phyloP scores from a whole-genome alignment of 2,113 vertebrate genomes.

The Pluvialis apricaria region DNA sequence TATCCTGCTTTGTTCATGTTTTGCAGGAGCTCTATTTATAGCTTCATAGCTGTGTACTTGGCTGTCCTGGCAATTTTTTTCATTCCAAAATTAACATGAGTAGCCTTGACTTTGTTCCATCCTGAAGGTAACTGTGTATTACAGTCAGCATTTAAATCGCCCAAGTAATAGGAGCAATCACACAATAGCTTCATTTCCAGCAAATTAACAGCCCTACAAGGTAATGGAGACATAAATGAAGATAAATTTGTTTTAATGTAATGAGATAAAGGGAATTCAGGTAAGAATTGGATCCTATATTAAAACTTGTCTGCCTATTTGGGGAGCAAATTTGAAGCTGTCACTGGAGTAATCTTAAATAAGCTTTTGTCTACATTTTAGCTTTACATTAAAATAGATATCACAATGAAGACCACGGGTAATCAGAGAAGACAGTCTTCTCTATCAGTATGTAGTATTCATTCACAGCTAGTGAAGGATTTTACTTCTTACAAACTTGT shows the following conservation, averaged over 20 bases:
- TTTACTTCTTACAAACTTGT: neutral
- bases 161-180: constrained; percentile 85
- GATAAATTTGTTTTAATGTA: constrained; percentile 72
- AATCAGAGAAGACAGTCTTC: neutral
- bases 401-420: neutral
- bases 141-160: constrained; percentile 79
- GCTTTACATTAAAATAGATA: neutral
- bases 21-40: neutral
- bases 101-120: constrained; percentile 74
- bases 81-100: neutral
- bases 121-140: constrained; percentile 89
- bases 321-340: neutral
- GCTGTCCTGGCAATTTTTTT: neutral
- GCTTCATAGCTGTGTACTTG: neutral
- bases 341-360: neutral
- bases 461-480: neutral
- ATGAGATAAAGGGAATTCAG: constrained; percentile 58
- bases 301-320: neutral
- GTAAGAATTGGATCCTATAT: constrained; percentile 43
- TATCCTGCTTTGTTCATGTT: neutral
- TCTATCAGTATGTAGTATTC: neutral
- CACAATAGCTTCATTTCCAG: constrained; percentile 82
- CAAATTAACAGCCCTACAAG: constrained; percentile 73
- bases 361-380: neutral
- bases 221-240: constrained; percentile 72